Base-by-base conservation (phyloP, 64 coral and sea anemone species). In the Montipora sp. region DNA sequence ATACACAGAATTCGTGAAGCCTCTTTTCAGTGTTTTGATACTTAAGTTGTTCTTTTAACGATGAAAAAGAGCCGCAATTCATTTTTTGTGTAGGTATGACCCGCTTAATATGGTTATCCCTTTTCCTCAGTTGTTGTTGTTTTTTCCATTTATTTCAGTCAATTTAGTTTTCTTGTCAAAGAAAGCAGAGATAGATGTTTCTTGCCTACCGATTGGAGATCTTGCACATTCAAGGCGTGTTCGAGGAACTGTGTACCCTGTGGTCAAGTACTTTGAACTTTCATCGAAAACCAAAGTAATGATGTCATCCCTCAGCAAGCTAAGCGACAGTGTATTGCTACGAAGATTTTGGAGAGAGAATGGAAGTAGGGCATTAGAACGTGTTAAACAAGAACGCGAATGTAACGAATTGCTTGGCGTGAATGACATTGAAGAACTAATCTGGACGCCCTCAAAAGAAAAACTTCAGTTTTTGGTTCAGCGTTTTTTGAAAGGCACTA, bases 271-370 rank as follows among this genome's bases (percentile, higher is more conserved):
- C 47, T 91, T 91, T 75, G 8, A 36, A 18, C 78, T 91, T 83
- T 91, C 89, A 3, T 50, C 43, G 5, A 73, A 83, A 5, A 50
- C 73, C 9, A 91, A 91, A 46, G 7, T 12, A 8, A 91, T 91
- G 89, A 48, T 91, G 8, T 58, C 16, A 45, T n/a, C 12, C 13
- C n/a, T 91, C 13, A 18, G 73, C 71, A 10, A 10, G 1, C 53
- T 91, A 4, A 7, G 55, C 1, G 3, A 47, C 7, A 83, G 79
- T n/a, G 44, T 53, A 78, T 55, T 93, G 84, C 61, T 93, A 70
- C 23, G 65, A 68, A 24, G 89, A 7, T 44, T 93, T 89, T 89
- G 91, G 95, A 83, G 78, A 4, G 60, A 72, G 43, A 67, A 55
- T 43, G 68, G 69, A 45, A 58, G 66, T 3, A 83, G 80, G 67